phyloP scores from a whole-genome alignment of 1,140 invertebrate species.

The Drosophila mayri region DNA sequence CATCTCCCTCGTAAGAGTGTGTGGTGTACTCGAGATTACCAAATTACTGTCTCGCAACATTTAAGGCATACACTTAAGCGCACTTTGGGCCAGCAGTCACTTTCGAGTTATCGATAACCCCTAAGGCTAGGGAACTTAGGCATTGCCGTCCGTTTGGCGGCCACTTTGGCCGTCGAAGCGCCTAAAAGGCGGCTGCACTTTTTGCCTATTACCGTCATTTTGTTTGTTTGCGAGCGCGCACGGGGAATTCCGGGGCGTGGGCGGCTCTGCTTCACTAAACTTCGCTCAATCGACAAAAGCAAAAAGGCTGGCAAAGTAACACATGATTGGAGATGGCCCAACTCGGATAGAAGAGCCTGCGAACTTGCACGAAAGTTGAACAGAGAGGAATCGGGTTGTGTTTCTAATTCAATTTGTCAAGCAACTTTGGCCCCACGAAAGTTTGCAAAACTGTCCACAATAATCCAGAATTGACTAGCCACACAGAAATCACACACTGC shows the following conservation, averaged over 20 bases:
- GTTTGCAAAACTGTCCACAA: conserved; percentile 35
- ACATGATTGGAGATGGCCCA: conserved; percentile 49
- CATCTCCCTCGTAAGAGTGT: conserved; percentile 3
- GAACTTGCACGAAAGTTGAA: conserved; percentile 27
- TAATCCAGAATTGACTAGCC: conserved; percentile 32
- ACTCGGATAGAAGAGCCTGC: conserved; percentile 4
- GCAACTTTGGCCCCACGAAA: conserved; percentile 23
- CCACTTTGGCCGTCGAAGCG: conserved; percentile 42
- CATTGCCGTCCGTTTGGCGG: conserved; percentile 35
- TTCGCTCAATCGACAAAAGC: conserved; percentile 51
- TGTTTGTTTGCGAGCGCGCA: conserved; percentile 30
- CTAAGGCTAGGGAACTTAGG: conserved; percentile 39
- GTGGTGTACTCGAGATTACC: conserved; percentile 52
- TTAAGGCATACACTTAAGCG: conserved; percentile 48
- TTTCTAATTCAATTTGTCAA: conserved; percentile 55
- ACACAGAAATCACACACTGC: conserved; percentile 48
- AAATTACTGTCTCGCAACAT: conserved; percentile 65
- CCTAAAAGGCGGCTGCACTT: conserved; percentile 53
- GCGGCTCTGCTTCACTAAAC: conserved; percentile 51
- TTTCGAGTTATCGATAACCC: conserved; percentile 60
- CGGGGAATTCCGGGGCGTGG: conserved; percentile 15
- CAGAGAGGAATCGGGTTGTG: conserved; percentile 35
- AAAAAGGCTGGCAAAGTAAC: conserved; percentile 36
- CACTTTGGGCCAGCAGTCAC: conserved; percentile 28
- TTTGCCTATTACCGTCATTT: conserved; percentile 55